Evolutionary conservation across 2,888 invertebrate species (phyloP).

Genomic region (Trissonchulus latispiculum): DNA sequence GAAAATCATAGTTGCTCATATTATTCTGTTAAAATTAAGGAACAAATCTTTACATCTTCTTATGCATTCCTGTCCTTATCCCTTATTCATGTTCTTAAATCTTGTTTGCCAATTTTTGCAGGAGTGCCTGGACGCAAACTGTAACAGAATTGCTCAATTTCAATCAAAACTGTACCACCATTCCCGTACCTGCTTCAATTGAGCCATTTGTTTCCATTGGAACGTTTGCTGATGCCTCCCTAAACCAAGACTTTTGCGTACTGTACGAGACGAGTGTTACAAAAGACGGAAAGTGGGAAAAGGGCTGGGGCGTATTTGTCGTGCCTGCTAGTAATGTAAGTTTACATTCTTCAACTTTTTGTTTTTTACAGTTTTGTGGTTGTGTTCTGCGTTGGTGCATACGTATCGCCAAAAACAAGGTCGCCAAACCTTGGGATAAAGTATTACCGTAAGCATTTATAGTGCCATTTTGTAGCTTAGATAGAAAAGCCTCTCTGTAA

Average conservation of each 20-base stretch:
- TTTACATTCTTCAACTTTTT: too few relatives aligned
- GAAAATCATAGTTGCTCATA: too few relatives aligned
- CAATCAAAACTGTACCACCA: neutral
- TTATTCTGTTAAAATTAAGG: too few relatives aligned
- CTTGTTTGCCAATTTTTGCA: too few relatives aligned
- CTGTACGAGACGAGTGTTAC: constrained; percentile 1
- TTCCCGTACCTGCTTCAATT: neutral
- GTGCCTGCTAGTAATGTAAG: neutral
- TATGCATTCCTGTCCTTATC: too few relatives aligned
- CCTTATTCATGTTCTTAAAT: too few relatives aligned
- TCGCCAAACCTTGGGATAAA: neutral
- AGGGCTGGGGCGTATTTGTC: constrained; percentile 2
- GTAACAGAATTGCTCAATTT: neutral
- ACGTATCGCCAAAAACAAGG: neutral
- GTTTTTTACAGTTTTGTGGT: too few relatives aligned
- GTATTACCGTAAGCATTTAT: too few relatives aligned
- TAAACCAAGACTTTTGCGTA: neutral
- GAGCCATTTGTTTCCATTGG: neutral
- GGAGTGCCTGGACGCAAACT: neutral
- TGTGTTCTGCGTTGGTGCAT: too few relatives aligned
- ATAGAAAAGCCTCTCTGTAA: too few relatives aligned
- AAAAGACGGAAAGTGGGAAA: neutral
- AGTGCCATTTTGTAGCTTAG: too few relatives aligned
- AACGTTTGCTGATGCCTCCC: neutral
- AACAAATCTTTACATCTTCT: too few relatives aligned